phyloP scores from a whole-genome alignment of 2,797 vertebrate species.

The Etheostoma nigrum region DNA sequence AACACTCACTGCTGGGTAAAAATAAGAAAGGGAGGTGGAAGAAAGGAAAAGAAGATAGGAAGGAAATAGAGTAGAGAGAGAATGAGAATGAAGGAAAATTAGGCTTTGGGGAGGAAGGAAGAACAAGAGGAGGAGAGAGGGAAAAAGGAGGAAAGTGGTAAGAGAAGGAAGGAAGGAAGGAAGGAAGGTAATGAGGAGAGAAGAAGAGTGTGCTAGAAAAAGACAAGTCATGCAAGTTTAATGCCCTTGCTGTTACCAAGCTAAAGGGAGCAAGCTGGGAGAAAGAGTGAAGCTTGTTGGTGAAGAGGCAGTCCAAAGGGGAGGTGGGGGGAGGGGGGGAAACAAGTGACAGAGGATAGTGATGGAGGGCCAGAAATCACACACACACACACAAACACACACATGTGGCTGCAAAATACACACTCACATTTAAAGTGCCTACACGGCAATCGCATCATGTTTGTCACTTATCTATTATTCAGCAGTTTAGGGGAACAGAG shows the following conservation, averaged over 20 bases:
- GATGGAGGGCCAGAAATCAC: slow-evolving; percentile 29
- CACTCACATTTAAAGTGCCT: slow-evolving; percentile 58
- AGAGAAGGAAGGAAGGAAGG: background rate
- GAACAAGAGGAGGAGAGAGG: background rate
- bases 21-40: slow-evolving; percentile 9
- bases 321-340: background rate
- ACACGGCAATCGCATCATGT: slow-evolving; percentile 68
- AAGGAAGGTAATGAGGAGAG: background rate
- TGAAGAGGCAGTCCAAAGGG: slow-evolving; percentile 24
- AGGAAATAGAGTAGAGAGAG: background rate
- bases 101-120: background rate
- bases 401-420: slow-evolving; percentile 26
- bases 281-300: slow-evolving; percentile 27
- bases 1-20: slow-evolving; percentile 53
- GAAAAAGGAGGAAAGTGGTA: background rate
- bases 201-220: slow-evolving; percentile 48
- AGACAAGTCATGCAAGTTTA: slow-evolving; percentile 75
- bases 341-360: slow-evolving; percentile 37
- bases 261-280: slow-evolving; percentile 54
- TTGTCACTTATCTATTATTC: slow-evolving; percentile 76
- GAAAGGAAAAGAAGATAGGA: background rate
- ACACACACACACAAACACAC: slow-evolving; percentile 6
- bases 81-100: slow-evolving; percentile 5
- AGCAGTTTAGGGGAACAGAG: slow-evolving; percentile 62
- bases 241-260: slow-evolving; percentile 66